Percentiles rank a stretch among this genome's conserved stretches.
phyloP scores from a whole-genome alignment of 2,797 vertebrate genomes.

The Tangara arthus region DNA sequence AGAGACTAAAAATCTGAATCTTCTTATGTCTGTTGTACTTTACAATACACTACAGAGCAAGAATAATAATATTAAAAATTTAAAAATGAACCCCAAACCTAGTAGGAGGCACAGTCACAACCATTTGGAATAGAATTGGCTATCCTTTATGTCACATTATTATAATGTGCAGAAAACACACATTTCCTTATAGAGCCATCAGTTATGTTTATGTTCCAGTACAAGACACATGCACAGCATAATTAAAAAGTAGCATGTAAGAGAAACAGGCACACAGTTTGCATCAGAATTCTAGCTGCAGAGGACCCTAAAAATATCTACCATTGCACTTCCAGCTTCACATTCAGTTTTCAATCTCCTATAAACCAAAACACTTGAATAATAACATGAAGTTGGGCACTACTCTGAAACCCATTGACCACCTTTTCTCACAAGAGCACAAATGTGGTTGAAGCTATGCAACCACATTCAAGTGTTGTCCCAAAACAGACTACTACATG shows the following conservation, averaged over 20 bases:
- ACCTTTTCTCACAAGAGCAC: background rate
- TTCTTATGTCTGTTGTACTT: slow-evolving; percentile 12
- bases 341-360: background rate
- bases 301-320: background rate
- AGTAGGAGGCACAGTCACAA: background rate
- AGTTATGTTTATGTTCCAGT: background rate
- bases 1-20: background rate
- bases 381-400: background rate
- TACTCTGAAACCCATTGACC: background rate
- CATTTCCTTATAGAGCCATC: background rate
- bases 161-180: background rate
- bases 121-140: background rate
- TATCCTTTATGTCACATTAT: background rate
- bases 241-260: background rate
- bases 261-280: background rate
- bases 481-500: background rate
- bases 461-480: background rate
- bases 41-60: background rate
- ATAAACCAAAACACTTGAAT: background rate
- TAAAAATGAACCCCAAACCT: background rate
- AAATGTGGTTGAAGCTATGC: background rate
- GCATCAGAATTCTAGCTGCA: background rate
- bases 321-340: background rate
- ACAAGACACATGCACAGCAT: background rate
- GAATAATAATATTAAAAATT: background rate